Evolutionary conservation across 2,797 vertebrate species (phyloP), one percentile per base, ranked within the genome.

Genomic region (Botia kubotai): DNA sequence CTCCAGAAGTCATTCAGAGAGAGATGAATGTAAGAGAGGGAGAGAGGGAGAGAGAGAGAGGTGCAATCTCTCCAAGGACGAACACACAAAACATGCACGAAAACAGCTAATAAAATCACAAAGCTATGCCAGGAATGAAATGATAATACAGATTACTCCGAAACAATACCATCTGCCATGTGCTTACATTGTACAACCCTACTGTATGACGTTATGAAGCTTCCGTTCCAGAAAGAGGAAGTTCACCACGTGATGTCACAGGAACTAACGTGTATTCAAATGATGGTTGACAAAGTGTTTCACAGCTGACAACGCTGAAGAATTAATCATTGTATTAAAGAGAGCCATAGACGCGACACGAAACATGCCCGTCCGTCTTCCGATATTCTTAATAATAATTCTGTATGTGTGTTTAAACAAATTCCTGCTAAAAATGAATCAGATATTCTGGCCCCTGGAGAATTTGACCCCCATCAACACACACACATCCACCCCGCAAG

Each of bases 11-110:
- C 33, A 13, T 23, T 57, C 65, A 50, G 10, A 69, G 26, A 57
- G 5, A 29, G 2, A 29, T 67, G 78, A 69, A 70, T 16, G 81
- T 72, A 63, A 36, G 70, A 39, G 75, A 60, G 78, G 63, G 52
- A 13, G 78, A 67, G 73, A 23, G 80, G 72, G 68, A 29, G 71
- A 43, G 75, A 60, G 78, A 63, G 50, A n/a, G 78, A 70, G n/a
- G 82, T 67, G 63, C 67, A 17, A 12, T 82, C 46, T 19, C 19
- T 70, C 17, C 67, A 75, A 70, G 72, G 43, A 62, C 72, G 23
- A 76, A 76, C 16, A 71, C 53, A 17, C 29, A 60, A 10, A n/a
- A 14, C 14, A 46, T 6, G 7, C 26, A 57, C 29, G 6, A 57
- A 29, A 57, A 57, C 13, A 6, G 29, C 3, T 21, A 33, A 55